Evolutionary conservation across 2,113 vertebrate species (phyloP), one percentile per base, ranked within the genome.

Genomic region (Gavialis gangeticus): DNA sequence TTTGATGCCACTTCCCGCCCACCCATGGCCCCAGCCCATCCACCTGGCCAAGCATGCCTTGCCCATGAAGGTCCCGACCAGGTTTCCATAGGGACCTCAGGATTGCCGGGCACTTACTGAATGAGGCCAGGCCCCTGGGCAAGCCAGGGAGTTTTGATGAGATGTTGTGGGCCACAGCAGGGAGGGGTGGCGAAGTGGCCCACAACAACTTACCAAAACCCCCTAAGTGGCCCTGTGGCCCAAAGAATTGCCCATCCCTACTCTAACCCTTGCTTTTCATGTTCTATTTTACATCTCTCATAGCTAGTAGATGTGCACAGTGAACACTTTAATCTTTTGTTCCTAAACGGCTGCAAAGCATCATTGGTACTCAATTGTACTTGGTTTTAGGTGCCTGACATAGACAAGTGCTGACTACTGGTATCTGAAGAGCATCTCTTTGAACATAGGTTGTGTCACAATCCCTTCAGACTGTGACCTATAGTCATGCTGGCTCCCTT

Each of bases 371-470:
- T 75, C 80, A 63, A 57, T 8, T 87, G 27, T 69, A 55, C 73
- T 91, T 27, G 4, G 8, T 92, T 90, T 93, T 56, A n/a, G 69
- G 69, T 59, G 79, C 10, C 81, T 13, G 58, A 16, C 60, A 18
- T 59, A 64, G 55, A 75, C 13, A 71, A 27, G 25, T 91, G 4
- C 46, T 30, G 34, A 84, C 75, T 58, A 60, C 17, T 56, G n/a
- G 28, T 4, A 79, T 81, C 12, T 84, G 88, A 79, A 96, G 95
- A 76, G 3, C 11, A 21, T 16, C 37, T 19, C 14, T 97, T 96
- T 58, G 22, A 15, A 79, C 96, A 93, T 59, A 91, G 37, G 90
- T 16, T 75, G 87, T 63, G 64, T 30, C 28, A 83, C 94, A 96
- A 77, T 63, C 37, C 71, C 73, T 67, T 10, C 24, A 95, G 96